Conservation (phyloP, 2,113 vertebrate genomes). For the Mandrillus leucophaeus region DNA sequence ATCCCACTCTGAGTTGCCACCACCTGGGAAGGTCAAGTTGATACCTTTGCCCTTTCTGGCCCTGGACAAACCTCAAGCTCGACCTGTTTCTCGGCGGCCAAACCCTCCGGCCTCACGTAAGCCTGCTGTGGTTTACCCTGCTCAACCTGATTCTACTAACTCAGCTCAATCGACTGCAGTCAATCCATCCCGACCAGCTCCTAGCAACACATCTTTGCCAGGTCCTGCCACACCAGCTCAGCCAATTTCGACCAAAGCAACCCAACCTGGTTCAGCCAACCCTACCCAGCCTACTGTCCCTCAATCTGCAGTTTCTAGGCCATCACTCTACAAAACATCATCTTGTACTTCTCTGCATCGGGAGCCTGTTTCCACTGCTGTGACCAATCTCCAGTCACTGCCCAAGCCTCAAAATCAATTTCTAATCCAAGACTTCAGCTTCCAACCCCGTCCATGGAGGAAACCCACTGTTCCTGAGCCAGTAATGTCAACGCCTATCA, state of each 20-base stretch:
- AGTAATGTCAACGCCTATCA: conserved; percentile 56
- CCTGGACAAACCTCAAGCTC: not conserved
- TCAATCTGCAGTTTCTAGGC: not conserved
- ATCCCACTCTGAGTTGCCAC: not conserved
- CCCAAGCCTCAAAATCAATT: not conserved
- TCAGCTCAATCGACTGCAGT: not conserved
- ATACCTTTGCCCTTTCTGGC: conserved; percentile 46
- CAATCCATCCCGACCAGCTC: not conserved
- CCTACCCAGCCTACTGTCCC: not conserved
- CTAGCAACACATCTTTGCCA: not conserved
- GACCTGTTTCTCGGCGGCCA: not conserved
- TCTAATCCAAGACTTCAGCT: conserved; percentile 32
- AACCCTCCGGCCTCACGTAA: not conserved
- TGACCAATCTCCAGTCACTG: not conserved
- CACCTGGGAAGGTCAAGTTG: conserved; percentile 58
- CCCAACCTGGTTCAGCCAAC: not conserved
- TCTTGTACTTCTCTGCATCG: not conserved
- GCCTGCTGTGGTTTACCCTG: not conserved
- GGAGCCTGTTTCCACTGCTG: not conserved
- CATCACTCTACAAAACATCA: not conserved
- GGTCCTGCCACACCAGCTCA: not conserved
- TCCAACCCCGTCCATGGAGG: conserved; percentile 42
- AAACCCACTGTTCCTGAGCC: not conserved
- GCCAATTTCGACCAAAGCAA: not conserved
- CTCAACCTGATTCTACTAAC: not conserved